Base-by-base conservation (phyloP, 2,113 vertebrate species). In the Tiliqua scincoides region DNA sequence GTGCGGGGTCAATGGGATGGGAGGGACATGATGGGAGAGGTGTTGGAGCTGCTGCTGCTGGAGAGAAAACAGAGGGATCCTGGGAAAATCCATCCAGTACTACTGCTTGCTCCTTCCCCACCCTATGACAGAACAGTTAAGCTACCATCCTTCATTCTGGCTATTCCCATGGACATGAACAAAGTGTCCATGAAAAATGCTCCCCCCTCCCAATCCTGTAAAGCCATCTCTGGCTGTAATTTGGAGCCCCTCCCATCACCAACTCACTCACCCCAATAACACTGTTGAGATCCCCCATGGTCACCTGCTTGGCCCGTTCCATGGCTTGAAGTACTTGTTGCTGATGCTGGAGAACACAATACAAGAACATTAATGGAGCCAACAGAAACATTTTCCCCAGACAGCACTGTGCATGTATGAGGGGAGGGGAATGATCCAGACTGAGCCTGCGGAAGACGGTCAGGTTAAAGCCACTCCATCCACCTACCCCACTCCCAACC, bases 11-110 rank as follows among this genome's bases (percentile, higher is more conserved):
- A 98, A 97, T 1, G 97, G 97, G 84, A 98, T 95, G 0, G 97
- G 96, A 7, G 98, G 97, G 37, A 96, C 88, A 1, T 98, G 98
- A 91, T 97, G 98, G 86, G 98, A 98, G 95, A 98, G 97, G 73
- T 98, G 98, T 95, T 99, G 98, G 94, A 99, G 97, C 96, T 98
- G 98, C 97, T 99, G 98, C 98, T 98, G 98, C 97, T 98, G 95
- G 93, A 97, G 90, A 89, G 87, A 87, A 96, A 84, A 93, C 92
- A 88, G 77, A 93, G 1, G 89, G 68, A n/a, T 78, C 40, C 81
- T 40, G 20, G 32, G 37, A 37, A 21, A 32, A 68, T 11, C 43
- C 18, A 12, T 4, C 4, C 40, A 25, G 25, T 30, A 27, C 0
- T 9, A 21, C 61, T 11, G 0, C 37, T 20, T 23, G 15, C 20